Percentiles rank a stretch among this genome's conserved stretches.
These are phyloP conservation scores for Pollicipes pollicipes DNA, from an alignment of 1,140 invertebrate species.

Conservation along the genomic window DNA sequence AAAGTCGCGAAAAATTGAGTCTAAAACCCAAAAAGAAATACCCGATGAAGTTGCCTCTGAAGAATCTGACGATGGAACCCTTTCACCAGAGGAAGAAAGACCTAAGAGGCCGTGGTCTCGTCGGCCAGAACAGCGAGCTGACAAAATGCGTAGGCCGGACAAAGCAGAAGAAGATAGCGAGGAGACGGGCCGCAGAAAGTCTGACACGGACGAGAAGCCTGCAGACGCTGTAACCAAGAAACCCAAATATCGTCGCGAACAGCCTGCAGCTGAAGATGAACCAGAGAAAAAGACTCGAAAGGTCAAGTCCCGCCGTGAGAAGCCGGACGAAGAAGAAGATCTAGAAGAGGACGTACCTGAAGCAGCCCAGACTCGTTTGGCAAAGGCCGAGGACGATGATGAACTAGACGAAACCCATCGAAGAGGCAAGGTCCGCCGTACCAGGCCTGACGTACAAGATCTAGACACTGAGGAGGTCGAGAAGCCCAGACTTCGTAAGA, in stretches of 20 bases:
- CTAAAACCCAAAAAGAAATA: neutral
- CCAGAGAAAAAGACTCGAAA: neutral
- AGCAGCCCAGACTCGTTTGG: too few species aligned
- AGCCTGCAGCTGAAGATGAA: neutral
- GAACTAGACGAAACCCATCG: too few species aligned
- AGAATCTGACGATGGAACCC: too few species aligned
- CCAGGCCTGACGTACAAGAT: too few species aligned
- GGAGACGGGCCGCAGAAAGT: too few species aligned
- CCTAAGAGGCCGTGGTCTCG: neutral
- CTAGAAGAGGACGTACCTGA: too few species aligned
- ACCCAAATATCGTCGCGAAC: neutral
- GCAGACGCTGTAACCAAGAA: neutral
- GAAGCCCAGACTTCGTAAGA: too few species aligned
- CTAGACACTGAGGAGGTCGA: too few species aligned
- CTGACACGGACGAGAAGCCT: too few species aligned
- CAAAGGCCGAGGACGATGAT: too few species aligned
- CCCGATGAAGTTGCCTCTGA: too few species aligned
- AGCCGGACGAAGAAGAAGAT: neutral
- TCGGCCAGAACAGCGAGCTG: neutral
- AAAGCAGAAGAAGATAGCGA: neutral
- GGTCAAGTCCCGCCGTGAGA: neutral
- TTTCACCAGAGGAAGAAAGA: neutral
- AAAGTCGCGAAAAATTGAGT: neutral
- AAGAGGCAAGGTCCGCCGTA: too few species aligned
- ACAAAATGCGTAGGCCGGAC: neutral